These are phyloP conservation scores for Cydia fagiglandana DNA, from an alignment of 1,140 invertebrate genomes.

Conservation along the genomic window DNA sequence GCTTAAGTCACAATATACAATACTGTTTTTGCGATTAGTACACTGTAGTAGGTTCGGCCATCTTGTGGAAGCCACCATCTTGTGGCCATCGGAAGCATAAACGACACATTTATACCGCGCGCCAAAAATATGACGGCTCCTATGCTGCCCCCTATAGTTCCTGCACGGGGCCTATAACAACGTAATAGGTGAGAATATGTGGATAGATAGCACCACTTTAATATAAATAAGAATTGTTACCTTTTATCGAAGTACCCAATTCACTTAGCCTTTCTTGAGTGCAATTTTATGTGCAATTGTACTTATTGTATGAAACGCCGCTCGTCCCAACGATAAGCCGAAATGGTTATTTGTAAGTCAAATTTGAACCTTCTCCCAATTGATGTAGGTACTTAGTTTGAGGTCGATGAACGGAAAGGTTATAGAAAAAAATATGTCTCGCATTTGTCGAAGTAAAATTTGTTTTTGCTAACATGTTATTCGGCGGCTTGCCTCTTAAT, in stretches of 20 bases:
- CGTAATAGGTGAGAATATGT: too few species aligned
- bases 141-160: too few species aligned
- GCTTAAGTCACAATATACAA: too few species aligned
- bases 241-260: constrained; percentile 4
- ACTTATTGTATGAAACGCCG: neutral
- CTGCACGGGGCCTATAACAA: too few species aligned
- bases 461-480: neutral
- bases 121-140: too few species aligned
- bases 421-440: neutral
- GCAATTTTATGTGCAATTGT: neutral
- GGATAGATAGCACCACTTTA: neutral
- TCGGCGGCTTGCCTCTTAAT: neutral
- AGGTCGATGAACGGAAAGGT: neutral
- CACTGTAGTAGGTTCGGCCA: too few species aligned
- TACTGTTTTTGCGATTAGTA: too few species aligned
- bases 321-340: neutral
- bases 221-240: constrained; percentile 8
- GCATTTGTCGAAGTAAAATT: neutral
- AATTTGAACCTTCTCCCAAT: neutral
- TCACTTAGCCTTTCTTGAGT: neutral
- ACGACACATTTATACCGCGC: too few species aligned
- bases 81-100: too few species aligned
- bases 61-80: too few species aligned
- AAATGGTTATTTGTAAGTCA: constrained; percentile 4
- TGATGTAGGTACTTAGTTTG: neutral